phyloP scores from a whole-genome alignment of 2,888 invertebrate genomes.

The Sinotaia quadrata region DNA sequence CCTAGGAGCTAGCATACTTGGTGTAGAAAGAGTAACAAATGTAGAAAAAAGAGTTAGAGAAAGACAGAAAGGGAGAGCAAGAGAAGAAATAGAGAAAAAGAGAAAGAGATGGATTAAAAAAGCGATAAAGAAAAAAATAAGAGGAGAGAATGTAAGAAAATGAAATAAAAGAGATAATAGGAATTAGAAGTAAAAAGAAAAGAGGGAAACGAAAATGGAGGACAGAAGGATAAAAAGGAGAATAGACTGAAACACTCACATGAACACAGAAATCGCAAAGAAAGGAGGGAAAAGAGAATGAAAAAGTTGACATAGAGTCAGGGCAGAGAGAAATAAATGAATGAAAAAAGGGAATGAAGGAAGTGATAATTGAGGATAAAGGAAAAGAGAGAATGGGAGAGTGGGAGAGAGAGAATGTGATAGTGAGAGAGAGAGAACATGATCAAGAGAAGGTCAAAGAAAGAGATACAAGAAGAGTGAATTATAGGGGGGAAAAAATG shows the following conservation, averaged over 20 bases:
- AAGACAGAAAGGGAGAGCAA: conserved; percentile 3
- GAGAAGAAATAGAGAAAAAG: background rate
- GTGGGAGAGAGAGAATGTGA: too few relatives aligned
- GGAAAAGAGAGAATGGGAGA: background rate
- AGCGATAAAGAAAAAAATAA: background rate
- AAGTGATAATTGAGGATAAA: background rate
- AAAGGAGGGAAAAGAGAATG: background rate
- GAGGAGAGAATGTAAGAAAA: background rate
- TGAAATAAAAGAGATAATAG: background rate
- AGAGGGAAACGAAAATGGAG: background rate
- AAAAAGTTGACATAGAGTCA: too few relatives aligned
- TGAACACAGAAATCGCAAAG: background rate
- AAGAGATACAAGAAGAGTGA: too few relatives aligned
- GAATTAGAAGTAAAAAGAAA: background rate
- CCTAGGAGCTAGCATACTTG: too few relatives aligned
- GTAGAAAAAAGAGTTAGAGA: background rate
- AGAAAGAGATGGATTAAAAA: background rate
- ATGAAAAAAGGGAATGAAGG: background rate
- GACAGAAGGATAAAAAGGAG: background rate
- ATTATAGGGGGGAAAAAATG: too few relatives aligned
- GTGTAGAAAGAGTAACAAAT: too few relatives aligned
- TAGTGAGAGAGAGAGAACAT: background rate
- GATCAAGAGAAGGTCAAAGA: background rate
- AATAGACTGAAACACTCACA: background rate
- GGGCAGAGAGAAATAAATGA: too few relatives aligned